Percentiles rank a stretch among this genome's conserved stretches.
Conservation (phyloP, 2,888 invertebrate species). For the Entomobrya multifasciata region DNA sequence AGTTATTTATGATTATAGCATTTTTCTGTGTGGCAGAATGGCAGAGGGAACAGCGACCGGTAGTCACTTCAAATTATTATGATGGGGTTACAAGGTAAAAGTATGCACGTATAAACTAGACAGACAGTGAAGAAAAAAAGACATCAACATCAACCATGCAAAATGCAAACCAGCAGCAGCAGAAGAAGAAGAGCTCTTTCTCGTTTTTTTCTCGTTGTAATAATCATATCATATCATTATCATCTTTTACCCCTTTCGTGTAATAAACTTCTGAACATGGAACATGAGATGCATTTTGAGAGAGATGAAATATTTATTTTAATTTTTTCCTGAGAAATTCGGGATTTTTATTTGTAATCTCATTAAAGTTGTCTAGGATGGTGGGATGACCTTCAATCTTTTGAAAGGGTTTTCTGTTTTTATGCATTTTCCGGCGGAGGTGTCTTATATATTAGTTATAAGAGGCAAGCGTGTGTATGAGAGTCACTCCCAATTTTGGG, state of each 20-base stretch:
- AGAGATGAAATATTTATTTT: not conserved
- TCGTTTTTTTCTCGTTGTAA: not conserved
- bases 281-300: not conserved
- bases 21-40: not conserved
- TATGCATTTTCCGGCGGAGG: no score
- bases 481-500: no score
- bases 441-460: no score
- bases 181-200: not conserved
- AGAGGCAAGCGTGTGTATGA: no score
- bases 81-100: constrained; percentile 36
- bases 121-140: constrained; percentile 20
- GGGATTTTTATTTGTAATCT: not conserved
- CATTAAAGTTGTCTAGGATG: not conserved
- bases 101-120: constrained; percentile 12
- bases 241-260: not conserved
- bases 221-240: constrained; percentile 3
- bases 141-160: not conserved
- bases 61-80: constrained; percentile 9
- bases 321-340: not conserved
- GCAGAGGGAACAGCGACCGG: not conserved
- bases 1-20: constrained; percentile 14
- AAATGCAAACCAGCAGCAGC: no score
- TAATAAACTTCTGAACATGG: constrained; percentile 1
- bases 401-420: no score
- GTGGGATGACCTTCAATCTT: constrained; percentile 10